Evolutionary conservation across 2,797 vertebrate genomes (phyloP), one percentile per base, ranked within the genome.

Genomic region (Rhynchonycteris naso): DNA sequence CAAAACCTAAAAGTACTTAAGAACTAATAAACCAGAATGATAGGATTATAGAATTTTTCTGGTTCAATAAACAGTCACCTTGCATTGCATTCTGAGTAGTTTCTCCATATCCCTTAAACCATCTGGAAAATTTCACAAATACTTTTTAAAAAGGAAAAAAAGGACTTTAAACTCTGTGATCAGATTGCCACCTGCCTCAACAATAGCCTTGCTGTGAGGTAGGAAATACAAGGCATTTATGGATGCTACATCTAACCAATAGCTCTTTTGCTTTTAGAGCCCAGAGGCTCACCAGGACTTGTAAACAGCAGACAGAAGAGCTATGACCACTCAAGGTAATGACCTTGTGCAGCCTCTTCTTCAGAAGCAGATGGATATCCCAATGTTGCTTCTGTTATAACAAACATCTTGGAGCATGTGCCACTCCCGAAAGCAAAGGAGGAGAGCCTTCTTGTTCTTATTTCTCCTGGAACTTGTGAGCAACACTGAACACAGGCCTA

Each of bases 241-340:
- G 72, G 86, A 50, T 16, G 28, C 91, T 74, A 10, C 66, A 43
- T 88, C 88, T 96, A 96, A 97, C 97, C 95, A 92, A 76, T 8
- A 78, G 88, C 81, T 96, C 96, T 97, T 95, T 93, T 96, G 90
- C 85, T 97, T 97, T 96, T 86, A 97, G 97, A 97, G 88, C 88
- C 75, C 96, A 95, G 96, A 97, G 96, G 91, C 90, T 96, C 95
- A 52, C 88, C 97, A 52, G 97, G 96, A 96, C 94, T 93, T 76
- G 85, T 68, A 69, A 96, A 90, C 92, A 92, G 65, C 97, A 94
- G 96, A 95, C 96, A 86, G 94, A 97, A 68, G 95, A 97, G 93
- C 94, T 97, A 7, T 92, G 97, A 97, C 82, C 94, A 97, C 88
- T 92, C 96, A 94, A 97, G 97, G 97, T 97, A 96, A 97, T 1